These are phyloP conservation scores for Nephrotoma flavescens DNA, from an alignment of 2,888 invertebrate species.

Conservation along the genomic window DNA sequence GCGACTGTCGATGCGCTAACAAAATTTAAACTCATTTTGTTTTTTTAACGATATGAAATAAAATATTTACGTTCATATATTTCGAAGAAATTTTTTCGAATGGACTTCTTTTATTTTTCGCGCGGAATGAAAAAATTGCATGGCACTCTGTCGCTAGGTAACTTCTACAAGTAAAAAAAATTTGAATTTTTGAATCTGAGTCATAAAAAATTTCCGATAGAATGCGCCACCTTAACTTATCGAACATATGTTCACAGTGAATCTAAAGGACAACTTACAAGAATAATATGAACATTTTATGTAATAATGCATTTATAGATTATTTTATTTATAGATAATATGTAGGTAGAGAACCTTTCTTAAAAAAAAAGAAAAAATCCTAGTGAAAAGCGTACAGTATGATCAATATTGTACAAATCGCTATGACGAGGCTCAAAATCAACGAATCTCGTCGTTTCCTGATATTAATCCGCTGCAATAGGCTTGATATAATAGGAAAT, in stretches of 20 bases:
- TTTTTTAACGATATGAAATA: neutral
- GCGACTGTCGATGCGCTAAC: neutral
- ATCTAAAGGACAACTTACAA: no score
- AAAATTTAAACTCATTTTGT: neutral
- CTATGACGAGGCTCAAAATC: slow-evolving; percentile 77
- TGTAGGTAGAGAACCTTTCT: neutral
- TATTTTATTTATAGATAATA: no score
- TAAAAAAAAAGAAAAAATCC: slow-evolving; percentile 5
- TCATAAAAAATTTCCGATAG: neutral
- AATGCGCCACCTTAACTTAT: neutral
- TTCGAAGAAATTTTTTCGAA: neutral
- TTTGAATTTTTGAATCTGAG: neutral
- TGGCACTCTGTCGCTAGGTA: neutral
- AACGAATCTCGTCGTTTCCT: slow-evolving; percentile 89
- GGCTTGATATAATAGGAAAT: slow-evolving; percentile 57
- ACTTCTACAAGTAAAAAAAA: neutral
- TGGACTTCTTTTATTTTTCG: neutral
- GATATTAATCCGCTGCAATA: slow-evolving; percentile 85
- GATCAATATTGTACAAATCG: slow-evolving; percentile 77
- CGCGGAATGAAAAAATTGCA: neutral
- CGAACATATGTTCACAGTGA: no score
- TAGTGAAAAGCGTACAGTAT: slow-evolving; percentile 65
- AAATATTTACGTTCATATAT: neutral
- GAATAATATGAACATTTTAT: no score
- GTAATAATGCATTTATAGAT: no score